phyloP scores from a whole-genome alignment of 2,888 invertebrate species.

The Xestia ashworthii region DNA sequence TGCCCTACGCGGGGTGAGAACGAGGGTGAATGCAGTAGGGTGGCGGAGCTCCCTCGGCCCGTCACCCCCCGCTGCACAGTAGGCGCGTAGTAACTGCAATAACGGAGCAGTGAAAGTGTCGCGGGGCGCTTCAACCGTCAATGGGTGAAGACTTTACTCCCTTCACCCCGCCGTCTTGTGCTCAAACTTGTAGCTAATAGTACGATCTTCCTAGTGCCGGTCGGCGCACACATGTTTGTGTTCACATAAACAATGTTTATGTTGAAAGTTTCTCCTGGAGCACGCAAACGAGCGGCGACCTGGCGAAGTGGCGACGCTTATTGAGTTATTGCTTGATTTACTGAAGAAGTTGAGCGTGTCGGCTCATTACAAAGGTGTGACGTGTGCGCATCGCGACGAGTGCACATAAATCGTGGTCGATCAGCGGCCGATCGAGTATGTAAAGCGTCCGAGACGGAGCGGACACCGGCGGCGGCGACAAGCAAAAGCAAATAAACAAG shows the following conservation, averaged over 20 bases:
- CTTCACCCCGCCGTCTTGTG: conserved; percentile 88
- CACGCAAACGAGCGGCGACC: conserved; percentile 45
- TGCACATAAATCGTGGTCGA: conserved; percentile 52
- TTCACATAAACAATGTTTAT: conserved; percentile 61
- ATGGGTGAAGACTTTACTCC: conserved; percentile 89
- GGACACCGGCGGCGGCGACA: conserved; percentile 68
- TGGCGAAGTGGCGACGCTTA: conserved; percentile 30
- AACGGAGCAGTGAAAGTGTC: conserved; percentile 91
- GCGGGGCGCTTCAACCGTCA: conserved; percentile 90
- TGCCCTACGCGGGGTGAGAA: conserved; percentile 81
- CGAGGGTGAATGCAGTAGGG: conserved; percentile 88
- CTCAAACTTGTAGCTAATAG: conserved; percentile 88
- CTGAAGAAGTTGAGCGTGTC: conserved; percentile 38
- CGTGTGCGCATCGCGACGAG: conserved; percentile 35
- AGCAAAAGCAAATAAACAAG: conserved; percentile 82
- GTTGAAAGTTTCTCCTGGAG: conserved; percentile 57
- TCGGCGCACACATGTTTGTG: conserved; percentile 70
- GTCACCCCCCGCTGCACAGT: conserved; percentile 82
- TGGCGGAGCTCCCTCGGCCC: conserved; percentile 78
- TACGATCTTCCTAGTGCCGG: conserved; percentile 79
- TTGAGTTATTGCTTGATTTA: conserved; percentile 32
- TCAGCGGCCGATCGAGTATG: conserved; percentile 73
- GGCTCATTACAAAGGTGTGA: conserved; percentile 42
- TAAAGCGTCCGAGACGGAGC: conserved; percentile 71
- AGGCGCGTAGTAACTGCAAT: conserved; percentile 91